A percentile compares a stretch with the other conserved stretches of the same genome.
Conservation (phyloP, 2,797 vertebrate genomes). For the Podargus strigoides region DNA sequence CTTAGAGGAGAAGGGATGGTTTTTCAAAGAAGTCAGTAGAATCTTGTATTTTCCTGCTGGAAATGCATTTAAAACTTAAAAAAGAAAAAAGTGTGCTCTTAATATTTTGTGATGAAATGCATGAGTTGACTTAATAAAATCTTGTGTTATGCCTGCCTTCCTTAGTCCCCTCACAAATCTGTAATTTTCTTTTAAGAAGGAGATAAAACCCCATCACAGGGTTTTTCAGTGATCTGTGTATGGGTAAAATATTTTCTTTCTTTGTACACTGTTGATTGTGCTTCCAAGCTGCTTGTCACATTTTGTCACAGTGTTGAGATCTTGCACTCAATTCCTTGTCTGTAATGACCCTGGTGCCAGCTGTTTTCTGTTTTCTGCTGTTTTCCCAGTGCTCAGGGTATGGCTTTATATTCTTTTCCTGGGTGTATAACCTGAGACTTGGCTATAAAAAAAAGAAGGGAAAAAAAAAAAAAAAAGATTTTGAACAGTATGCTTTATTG, state of each 20-base stretch:
- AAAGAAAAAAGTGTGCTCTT: neutral
- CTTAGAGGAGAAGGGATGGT: neutral
- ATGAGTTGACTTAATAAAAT: neutral
- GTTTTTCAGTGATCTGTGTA: neutral
- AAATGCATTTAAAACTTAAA: neutral
- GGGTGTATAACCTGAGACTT: neutral
- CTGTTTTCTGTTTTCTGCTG: too few species aligned
- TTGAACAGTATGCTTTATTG: neutral
- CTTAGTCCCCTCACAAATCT: neutral
- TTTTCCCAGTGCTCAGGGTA: neutral
- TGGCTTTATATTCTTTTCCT: neutral
- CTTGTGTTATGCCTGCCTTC: neutral
- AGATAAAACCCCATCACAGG: neutral
- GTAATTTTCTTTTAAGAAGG: neutral
- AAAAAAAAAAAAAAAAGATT: neutral
- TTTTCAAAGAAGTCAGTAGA: neutral
- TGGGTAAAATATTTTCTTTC: neutral
- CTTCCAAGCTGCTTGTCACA: neutral
- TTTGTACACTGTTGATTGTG: neutral
- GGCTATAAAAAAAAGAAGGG: neutral
- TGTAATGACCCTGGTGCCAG: neutral
- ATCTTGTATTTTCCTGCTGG: neutral
- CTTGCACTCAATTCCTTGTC: accelerated
- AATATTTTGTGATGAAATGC: neutral
- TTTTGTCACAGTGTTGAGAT: neutral